These are phyloP conservation scores for Sylvia atricapilla DNA, from an alignment of 2,113 vertebrate species.

Conservation along the genomic window DNA sequence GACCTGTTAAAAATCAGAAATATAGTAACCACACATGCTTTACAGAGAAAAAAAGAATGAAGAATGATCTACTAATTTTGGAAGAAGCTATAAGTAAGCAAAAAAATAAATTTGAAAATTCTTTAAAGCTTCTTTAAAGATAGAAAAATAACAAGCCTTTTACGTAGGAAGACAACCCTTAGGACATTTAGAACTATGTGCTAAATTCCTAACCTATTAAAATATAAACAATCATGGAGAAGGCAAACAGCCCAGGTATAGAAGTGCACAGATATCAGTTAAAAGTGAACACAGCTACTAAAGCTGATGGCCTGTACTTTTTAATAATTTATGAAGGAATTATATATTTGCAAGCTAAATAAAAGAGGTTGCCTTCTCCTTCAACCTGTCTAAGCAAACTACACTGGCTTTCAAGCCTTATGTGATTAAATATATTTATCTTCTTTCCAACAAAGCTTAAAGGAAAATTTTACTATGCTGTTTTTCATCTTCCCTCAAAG, in stretches of 20 bases:
- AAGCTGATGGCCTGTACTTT: neutral
- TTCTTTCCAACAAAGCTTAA: neutral
- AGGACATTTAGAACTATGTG: neutral
- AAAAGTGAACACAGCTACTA: neutral
- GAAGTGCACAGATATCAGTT: neutral
- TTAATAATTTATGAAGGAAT: neutral
- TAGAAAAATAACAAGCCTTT: neutral
- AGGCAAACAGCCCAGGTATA: neutral
- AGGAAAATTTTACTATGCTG: neutral
- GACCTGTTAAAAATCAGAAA: neutral
- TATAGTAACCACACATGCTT: neutral
- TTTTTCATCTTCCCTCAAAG: neutral
- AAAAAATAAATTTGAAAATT: neutral
- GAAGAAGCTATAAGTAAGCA: neutral
- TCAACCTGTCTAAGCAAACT: neutral
- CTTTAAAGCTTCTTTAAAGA: neutral
- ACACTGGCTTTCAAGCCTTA: neutral
- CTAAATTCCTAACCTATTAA: neutral
- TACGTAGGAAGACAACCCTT: neutral
- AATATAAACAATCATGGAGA: neutral
- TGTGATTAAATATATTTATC: neutral
- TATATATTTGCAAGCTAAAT: neutral
- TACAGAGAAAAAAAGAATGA: neutral
- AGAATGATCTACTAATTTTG: neutral
- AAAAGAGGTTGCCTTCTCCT: neutral